Conservation (phyloP, 1,140 invertebrate species). For the Onthophagus taurus region DNA sequence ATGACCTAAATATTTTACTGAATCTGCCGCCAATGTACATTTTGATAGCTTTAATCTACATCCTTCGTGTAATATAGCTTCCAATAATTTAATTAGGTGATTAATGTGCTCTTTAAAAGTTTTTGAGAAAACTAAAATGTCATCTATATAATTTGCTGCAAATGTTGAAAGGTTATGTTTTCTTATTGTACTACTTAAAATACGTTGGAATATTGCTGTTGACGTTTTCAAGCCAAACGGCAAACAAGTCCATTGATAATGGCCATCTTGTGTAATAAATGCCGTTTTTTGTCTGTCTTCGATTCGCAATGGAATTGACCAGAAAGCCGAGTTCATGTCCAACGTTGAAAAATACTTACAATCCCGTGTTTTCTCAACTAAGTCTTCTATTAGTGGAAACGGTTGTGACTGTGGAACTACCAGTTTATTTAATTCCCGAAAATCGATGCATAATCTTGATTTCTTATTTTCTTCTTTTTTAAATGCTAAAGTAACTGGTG, state of each 20-base stretch:
- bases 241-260: constrained; percentile 4
- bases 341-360: constrained; percentile 31
- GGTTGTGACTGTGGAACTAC: constrained; percentile 1
- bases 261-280: constrained; percentile 4
- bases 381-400: constrained; percentile 32
- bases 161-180: constrained; percentile 28
- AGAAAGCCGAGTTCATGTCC: constrained; percentile 36
- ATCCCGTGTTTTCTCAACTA: constrained; percentile 26
- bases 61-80: constrained; percentile 24
- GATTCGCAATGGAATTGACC: constrained; percentile 26
- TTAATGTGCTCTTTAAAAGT: constrained; percentile 27
- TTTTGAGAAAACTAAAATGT: constrained; percentile 34
- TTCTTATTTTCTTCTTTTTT: constrained; percentile 4
- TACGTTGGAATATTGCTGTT: constrained; percentile 33
- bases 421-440: constrained; percentile 3
- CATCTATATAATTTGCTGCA: constrained; percentile 28
- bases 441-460: constrained; percentile 9
- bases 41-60: constrained; percentile 24
- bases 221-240: constrained; percentile 30
- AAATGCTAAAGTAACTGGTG: neutral
- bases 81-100: constrained; percentile 24
- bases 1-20: constrained; percentile 26
- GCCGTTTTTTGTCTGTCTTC: constrained; percentile 5
- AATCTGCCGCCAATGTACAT: constrained; percentile 23
- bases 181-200: constrained; percentile 28